phyloP scores from a whole-genome alignment of 2,888 invertebrate species.

The Watsonalla cultraria region DNA sequence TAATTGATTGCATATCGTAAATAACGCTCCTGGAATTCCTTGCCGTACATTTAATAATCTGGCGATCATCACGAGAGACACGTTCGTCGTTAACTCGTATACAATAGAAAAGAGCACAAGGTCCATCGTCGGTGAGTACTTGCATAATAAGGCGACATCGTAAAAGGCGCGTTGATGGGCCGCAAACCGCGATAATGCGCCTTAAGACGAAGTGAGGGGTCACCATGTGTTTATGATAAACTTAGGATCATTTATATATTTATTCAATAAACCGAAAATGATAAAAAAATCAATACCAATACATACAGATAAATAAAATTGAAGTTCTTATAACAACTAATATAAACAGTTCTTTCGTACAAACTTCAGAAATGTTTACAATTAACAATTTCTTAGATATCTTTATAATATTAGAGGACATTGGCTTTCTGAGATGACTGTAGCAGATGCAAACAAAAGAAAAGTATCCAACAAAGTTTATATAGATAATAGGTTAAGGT shows the following conservation, averaged over 20 bases:
- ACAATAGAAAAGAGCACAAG: conserved; percentile 74
- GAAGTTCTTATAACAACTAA: too few relatives aligned
- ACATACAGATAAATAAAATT: too few relatives aligned
- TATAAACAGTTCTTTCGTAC: too few relatives aligned
- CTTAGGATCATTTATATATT: not conserved
- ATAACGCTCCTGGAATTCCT: conserved; percentile 15
- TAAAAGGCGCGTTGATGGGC: conserved; percentile 58
- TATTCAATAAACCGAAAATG: too few relatives aligned
- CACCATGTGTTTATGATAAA: conserved; percentile 15
- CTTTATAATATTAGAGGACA: too few relatives aligned
- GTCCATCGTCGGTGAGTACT: conserved; percentile 41
- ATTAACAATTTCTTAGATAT: too few relatives aligned
- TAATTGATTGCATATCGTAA: conserved; percentile 10
- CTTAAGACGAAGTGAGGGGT: conserved; percentile 20
- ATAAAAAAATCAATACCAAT: too few relatives aligned
- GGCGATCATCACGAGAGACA: conserved; percentile 37
- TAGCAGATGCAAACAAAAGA: too few relatives aligned
- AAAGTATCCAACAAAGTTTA: too few relatives aligned
- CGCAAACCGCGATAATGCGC: conserved; percentile 17
- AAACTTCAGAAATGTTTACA: too few relatives aligned
- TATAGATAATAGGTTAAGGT: too few relatives aligned
- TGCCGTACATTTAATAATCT: conserved; percentile 18
- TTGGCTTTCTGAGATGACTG: too few relatives aligned
- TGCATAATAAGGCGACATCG: conserved; percentile 58
- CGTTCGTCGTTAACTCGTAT: conserved; percentile 37